phyloP scores from a whole-genome alignment of 1,140 invertebrate species.

The Drosophila melanica region DNA sequence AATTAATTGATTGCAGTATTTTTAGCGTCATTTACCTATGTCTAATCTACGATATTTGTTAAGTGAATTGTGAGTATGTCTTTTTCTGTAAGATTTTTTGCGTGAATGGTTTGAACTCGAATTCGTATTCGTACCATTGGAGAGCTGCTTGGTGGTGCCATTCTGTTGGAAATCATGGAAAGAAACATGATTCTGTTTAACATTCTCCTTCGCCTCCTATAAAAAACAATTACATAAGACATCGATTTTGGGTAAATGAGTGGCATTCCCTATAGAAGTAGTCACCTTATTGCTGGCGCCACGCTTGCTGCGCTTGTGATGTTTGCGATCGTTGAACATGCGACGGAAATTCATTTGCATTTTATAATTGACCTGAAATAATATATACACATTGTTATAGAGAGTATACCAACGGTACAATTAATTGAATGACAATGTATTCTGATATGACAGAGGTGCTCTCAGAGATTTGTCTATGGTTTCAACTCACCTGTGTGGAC shows the following conservation, averaged over 20 bases:
- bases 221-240: slow-evolving; percentile 1
- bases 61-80: slow-evolving; percentile 84
- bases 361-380: slow-evolving; percentile 92
- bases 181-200: slow-evolving; percentile 92
- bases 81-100: slow-evolving; percentile 84
- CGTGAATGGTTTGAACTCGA: slow-evolving; percentile 84
- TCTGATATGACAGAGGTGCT: slow-evolving; percentile 11
- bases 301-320: slow-evolving; percentile 92
- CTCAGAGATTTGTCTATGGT: slow-evolving; percentile 48
- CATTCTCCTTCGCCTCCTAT: slow-evolving; percentile 84
- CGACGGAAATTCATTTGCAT: slow-evolving; percentile 95
- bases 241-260: background rate
- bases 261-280: background rate
- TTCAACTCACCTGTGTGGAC: slow-evolving; percentile 87
- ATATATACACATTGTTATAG: slow-evolving; percentile 7
- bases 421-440: background rate
- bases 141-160: slow-evolving; percentile 92
- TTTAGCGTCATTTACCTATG: slow-evolving; percentile 83
- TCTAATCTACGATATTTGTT: slow-evolving; percentile 85
- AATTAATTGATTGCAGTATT: slow-evolving; percentile 43
- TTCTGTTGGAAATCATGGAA: slow-evolving; percentile 94
- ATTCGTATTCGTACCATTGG: slow-evolving; percentile 91
- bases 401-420: background rate
- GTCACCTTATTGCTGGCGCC: slow-evolving; percentile 88
- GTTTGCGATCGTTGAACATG: slow-evolving; percentile 91